phyloP scores from a whole-genome alignment of 2,113 vertebrate species.

The Oxyura jamaicensis region DNA sequence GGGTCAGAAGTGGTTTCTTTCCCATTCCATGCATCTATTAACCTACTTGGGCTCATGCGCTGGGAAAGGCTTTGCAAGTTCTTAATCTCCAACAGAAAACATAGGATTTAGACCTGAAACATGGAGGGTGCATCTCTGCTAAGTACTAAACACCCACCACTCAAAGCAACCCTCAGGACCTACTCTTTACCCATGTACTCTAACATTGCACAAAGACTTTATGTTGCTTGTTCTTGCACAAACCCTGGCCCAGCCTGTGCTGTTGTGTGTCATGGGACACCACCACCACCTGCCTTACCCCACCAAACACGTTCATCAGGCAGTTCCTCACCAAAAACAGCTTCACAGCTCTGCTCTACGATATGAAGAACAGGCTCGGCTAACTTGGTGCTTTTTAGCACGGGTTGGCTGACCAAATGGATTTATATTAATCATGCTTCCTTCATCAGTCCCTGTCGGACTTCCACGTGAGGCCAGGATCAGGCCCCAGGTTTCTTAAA shows the following conservation, averaged over 20 bases:
- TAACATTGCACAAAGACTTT: neutral
- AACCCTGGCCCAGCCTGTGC: too few species aligned
- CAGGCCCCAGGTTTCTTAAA: neutral
- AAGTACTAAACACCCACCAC: neutral
- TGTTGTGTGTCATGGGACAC: neutral
- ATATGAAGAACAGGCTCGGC: neutral
- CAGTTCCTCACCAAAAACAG: neutral
- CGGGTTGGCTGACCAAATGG: rapidly evolving
- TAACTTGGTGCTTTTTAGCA: neutral
- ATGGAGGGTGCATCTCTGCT: rapidly evolving
- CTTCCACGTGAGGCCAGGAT: neutral
- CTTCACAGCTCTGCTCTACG: neutral
- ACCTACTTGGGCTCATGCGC: neutral
- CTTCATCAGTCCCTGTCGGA: neutral
- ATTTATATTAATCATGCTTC: neutral
- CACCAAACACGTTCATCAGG: rapidly evolving
- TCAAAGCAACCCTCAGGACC: neutral
- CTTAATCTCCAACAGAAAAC: neutral
- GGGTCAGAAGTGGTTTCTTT: neutral
- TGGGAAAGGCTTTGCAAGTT: neutral
- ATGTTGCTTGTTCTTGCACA: neutral
- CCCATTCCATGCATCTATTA: neutral
- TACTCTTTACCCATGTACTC: rapidly evolving
- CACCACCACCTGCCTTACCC: neutral
- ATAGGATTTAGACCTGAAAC: neutral